Conservation (phyloP, 2,113 vertebrate genomes). For the Aepyceros melampus region DNA sequence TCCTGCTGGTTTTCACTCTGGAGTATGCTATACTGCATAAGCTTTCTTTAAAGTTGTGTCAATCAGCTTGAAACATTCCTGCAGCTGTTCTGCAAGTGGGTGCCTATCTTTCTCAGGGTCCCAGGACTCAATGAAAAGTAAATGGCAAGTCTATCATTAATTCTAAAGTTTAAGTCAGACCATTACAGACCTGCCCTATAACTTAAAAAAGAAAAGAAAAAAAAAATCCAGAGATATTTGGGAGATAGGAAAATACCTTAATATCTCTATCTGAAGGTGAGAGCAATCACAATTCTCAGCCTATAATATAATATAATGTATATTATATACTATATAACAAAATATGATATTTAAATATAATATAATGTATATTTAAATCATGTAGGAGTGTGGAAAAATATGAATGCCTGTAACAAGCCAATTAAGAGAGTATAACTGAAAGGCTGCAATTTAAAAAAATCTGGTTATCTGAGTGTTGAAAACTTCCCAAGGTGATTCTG, state of each 20-base stretch:
- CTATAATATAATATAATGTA: background rate
- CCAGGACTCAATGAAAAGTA: background rate
- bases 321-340: background rate
- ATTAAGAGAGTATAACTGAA: background rate
- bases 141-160: background rate
- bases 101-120: background rate
- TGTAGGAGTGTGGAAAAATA: background rate
- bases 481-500: background rate
- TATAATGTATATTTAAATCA: background rate
- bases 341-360: background rate
- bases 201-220: background rate
- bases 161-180: background rate
- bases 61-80: background rate
- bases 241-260: background rate
- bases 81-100: background rate
- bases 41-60: background rate
- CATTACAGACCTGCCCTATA: background rate
- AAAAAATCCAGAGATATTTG: background rate
- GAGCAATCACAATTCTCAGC: background rate
- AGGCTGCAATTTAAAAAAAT: background rate
- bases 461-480: background rate
- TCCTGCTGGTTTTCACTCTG: background rate
- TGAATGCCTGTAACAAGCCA: background rate
- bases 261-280: background rate
- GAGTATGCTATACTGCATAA: background rate